Evolutionary conservation across 2,888 invertebrate species (phyloP), one percentile per base, ranked within the genome.

Genomic region (Melanophora roralis): DNA sequence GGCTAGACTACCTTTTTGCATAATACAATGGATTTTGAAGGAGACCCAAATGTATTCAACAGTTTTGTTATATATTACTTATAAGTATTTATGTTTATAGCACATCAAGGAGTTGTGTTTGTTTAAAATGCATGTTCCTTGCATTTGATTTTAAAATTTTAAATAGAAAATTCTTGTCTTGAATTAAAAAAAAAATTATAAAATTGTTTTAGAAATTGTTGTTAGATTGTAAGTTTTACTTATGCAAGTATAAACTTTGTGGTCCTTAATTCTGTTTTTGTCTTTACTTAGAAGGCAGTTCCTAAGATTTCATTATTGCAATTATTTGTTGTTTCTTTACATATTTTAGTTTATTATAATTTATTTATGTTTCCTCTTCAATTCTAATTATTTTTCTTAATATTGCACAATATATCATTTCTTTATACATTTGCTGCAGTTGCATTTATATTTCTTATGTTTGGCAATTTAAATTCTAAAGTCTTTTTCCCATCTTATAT

Each of bases 191-290:
- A 27, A 27, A 27, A 27, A 27, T 27, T 27, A 5, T 27, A 6
- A 5, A 27, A 5, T 3, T 27, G 27, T 5, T 27, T 27, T 27
- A 27, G 27, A 27, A 27, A 27, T 21, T 55, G 23, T 40, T 73
- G 78, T 68, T 78, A 83, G 84, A 85, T 83, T 83, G 45, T 4
- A 36, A 23, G 43, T 51, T 40, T 7, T 16, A 19, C 19, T 16
- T 19, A 5, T 9, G 14, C 1, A n/a, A n/a, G n/a, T n/a, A n/a
- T 27, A 27, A 27, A 6, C 4, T 27, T 27, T 27, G 4, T 27
- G 6, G 27, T 27, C 14, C 0, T 16, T 8, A 14, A 40, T 14
- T n/a, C 40, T 43, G 14, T 43, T 43, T 8, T 6, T 11, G 2
- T 43, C 43, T 16, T 16, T 43, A 1, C 43, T 7, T 8, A 43